These are phyloP conservation scores for Acestrorhynchus altus DNA, from an alignment of 2,797 vertebrate genomes.

Conservation along the genomic window DNA sequence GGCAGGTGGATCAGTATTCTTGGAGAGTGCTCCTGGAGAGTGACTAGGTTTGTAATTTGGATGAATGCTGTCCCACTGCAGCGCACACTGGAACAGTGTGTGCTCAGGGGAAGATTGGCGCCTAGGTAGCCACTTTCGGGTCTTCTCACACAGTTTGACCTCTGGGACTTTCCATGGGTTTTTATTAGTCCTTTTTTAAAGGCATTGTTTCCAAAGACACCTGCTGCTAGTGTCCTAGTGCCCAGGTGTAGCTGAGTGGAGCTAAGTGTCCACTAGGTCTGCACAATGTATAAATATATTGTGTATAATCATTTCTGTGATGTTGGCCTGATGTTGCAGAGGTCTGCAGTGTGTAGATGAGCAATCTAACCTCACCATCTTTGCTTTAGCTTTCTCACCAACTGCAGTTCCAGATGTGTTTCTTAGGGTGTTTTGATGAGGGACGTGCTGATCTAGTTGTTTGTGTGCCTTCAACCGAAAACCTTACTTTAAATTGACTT, in stretches of 20 bases:
- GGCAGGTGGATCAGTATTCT: conserved; percentile 37
- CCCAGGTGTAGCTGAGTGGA: background rate
- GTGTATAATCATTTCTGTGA: background rate
- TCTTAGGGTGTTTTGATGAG: no score
- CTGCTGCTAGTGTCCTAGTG: background rate
- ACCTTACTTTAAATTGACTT: no score
- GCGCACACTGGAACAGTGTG: conserved; percentile 36
- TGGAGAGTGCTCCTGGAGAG: conserved; percentile 38
- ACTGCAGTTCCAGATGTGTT: background rate
- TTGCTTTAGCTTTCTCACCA: background rate
- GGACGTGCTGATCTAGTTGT: no score
- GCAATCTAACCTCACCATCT: no score
- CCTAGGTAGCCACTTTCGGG: background rate
- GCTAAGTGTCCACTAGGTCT: background rate
- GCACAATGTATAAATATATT: background rate
- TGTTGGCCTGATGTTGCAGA: background rate
- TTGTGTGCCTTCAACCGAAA: no score
- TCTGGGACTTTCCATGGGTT: background rate
- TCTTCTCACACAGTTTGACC: conserved; percentile 12
- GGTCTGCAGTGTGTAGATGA: no score
- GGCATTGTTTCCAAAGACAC: conserved; percentile 19
- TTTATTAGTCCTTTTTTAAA: conserved; percentile 21
- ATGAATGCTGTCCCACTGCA: conserved; percentile 45
- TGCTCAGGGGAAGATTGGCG: conserved; percentile 12
- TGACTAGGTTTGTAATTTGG: conserved; percentile 43